Evolutionary conservation across 1,140 invertebrate genomes (phyloP), one percentile per base, ranked within the genome.

Genomic region (Callitettix versicolor): DNA sequence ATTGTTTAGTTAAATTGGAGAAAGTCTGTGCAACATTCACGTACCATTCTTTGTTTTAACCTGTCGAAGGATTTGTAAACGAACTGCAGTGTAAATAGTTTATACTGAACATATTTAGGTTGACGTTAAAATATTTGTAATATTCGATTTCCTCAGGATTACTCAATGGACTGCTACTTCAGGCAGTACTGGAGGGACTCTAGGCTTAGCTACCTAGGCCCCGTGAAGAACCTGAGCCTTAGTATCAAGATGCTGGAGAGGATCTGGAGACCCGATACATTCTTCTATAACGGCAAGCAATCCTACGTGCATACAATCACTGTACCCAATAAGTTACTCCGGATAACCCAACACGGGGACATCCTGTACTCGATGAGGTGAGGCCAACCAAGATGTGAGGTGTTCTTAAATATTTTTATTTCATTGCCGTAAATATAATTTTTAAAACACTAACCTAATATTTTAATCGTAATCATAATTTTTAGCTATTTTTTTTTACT

Each of bases 101-200:
- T n/a, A n/a, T n/a, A n/a, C n/a, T n/a, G n/a, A n/a, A n/a, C n/a
- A n/a, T n/a, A n/a, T n/a, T n/a, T n/a, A n/a, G n/a, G n/a, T n/a
- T n/a, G n/a, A n/a, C n/a, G n/a, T n/a, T n/a, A n/a, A n/a, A n/a
- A n/a, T n/a, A n/a, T n/a, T n/a, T n/a, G n/a, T n/a, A n/a, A n/a
- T n/a, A n/a, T n/a, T n/a, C n/a, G n/a, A n/a, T 34, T 46, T 1
- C 49, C 48, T 42, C 61, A 94, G 91, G 89, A 91, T 67, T 98
- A 95, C 66, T 94, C 91, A 3, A 94, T 96, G 87, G 92, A 97
- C 65, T 95, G 92, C 68, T 97, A 97, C 68, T 95, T 97, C 67
- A 80, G 94, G 7, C 90, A 93, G 68, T 88, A 85, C 60, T 89
- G 90, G 89, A 75, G 84, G 9, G 90, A 94, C 68, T 77, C 81